Evolutionary conservation across 2,888 invertebrate genomes (phyloP), one percentile per base, ranked within the genome.

Genomic region (Deroplatys truncata): DNA sequence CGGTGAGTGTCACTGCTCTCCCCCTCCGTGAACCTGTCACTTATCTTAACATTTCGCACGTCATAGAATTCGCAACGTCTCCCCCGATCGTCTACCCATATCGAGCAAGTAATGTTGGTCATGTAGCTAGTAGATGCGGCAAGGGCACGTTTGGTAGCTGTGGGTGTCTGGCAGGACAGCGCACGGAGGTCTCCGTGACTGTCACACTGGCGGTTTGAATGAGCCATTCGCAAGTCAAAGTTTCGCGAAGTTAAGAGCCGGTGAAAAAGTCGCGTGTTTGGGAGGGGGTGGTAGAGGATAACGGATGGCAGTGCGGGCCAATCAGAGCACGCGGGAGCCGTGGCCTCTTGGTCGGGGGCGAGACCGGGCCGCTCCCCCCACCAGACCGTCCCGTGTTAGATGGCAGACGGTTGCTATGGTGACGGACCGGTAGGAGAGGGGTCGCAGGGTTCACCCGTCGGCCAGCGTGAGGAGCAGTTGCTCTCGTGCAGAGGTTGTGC

Each of bases 401-500:
- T 89, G 90, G 88, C 89, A 86, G 84, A 56, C 89, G 83, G 90
- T 89, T 88, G 90, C 90, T 86, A 91, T 91, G 89, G 90, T 82
- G 85, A 90, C 90, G 82, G 43, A 29, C 84, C 82, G 89, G 89
- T 35, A 85, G 31, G 29, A 31, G 84, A 31, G 31, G 35, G 85
- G 88, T 56, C 88, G 88, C 89, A 88, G 91, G 88, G 90, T 90
- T 88, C 90, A 90, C 89, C 90, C 90, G 89, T 86, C 90, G 56
- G 88, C 85, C 90, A 25, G 72, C 29, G 82, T 31, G 72, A 7
- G 28, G 82, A 86, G 86, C 86, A 86, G 86, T 86, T 82, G 82
- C 31, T 86, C 31, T 43, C 86, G 86, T 43, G 43, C 43, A 29
- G 28, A 29, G 72, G 28, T 3, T n/a, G 56, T 56, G 43, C 9